Conservation (phyloP, 1,140 invertebrate genomes). For the Drosophila neocordata region DNA sequence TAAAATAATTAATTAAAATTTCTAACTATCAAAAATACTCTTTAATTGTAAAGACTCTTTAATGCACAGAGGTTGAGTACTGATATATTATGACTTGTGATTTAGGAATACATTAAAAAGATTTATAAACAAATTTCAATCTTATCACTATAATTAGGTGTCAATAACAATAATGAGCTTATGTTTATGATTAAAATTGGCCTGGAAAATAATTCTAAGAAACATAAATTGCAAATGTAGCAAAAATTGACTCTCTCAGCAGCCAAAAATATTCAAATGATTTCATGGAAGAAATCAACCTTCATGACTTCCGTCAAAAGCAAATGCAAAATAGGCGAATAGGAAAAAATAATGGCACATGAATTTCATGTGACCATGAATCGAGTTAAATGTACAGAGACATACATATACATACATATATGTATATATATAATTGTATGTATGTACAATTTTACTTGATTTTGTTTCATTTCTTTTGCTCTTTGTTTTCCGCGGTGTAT, state of each 20-base stretch:
- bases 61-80: too few relatives aligned
- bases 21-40: too few relatives aligned
- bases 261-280: slow-evolving; percentile 37
- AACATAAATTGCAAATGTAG: slow-evolving; percentile 29
- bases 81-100: too few relatives aligned
- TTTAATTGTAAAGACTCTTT: too few relatives aligned
- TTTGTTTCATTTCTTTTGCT: slow-evolving; percentile 17
- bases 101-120: too few relatives aligned
- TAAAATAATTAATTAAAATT: too few relatives aligned
- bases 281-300: slow-evolving; percentile 49
- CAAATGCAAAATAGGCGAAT: slow-evolving; percentile 28
- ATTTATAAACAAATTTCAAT: too few relatives aligned
- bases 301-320: slow-evolving; percentile 54
- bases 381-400: slow-evolving; percentile 18
- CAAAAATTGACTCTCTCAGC: background rate
- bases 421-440: slow-evolving; percentile 4
- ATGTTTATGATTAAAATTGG: slow-evolving; percentile 8
- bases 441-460: background rate
- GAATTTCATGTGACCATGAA: slow-evolving; percentile 56
- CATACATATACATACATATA: background rate
- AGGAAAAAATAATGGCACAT: slow-evolving; percentile 63
- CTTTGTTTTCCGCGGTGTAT: slow-evolving; percentile 40
- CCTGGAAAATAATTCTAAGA: slow-evolving; percentile 24
- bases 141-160: background rate
- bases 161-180: background rate